These are phyloP conservation scores for Diplodus sargus DNA, from an alignment of 2,797 vertebrate species.

Conservation along the genomic window DNA sequence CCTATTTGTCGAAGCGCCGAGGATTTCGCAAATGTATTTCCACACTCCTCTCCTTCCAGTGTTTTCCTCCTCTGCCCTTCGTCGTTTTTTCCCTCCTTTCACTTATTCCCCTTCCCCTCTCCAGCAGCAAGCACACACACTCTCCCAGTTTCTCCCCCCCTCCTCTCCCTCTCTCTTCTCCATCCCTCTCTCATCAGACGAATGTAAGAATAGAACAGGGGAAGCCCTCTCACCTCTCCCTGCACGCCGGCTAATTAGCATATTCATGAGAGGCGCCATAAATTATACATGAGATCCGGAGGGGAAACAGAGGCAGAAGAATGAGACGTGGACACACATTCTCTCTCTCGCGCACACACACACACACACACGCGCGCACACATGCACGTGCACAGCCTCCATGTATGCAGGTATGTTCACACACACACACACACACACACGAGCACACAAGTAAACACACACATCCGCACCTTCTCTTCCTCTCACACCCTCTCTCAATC, in stretches of 20 bases:
- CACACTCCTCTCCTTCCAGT: constrained; percentile 68
- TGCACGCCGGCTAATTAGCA: constrained; percentile 85
- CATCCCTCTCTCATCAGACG: constrained; percentile 79
- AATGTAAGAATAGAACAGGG: constrained; percentile 88
- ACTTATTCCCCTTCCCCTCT: constrained; percentile 54
- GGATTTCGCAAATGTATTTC: constrained; percentile 80
- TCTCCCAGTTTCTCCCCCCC: constrained; percentile 40
- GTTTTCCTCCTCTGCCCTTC: constrained; percentile 27
- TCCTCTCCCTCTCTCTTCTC: constrained; percentile 43
- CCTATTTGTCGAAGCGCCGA: constrained; percentile 76
- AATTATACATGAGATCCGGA: constrained; percentile 89
- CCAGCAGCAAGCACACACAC: constrained; percentile 51
- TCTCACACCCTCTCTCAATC: constrained; percentile 73
- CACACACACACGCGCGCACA: constrained; percentile 9
- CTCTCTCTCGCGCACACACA: constrained; percentile 20
- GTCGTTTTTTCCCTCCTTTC: constrained; percentile 20
- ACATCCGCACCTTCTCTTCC: constrained; percentile 64
- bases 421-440: constrained; percentile 21
- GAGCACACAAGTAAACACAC: constrained; percentile 27
- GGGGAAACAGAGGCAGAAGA: constrained; percentile 85
- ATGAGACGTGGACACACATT: constrained; percentile 75
- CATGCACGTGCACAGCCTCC: constrained; percentile 15
- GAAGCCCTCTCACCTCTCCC: constrained; percentile 89
- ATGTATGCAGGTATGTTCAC: constrained; percentile 11
- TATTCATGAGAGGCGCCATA: constrained; percentile 86